Evolutionary conservation across 1,140 invertebrate genomes (phyloP).

Genomic region (Caerostris extrusa): DNA sequence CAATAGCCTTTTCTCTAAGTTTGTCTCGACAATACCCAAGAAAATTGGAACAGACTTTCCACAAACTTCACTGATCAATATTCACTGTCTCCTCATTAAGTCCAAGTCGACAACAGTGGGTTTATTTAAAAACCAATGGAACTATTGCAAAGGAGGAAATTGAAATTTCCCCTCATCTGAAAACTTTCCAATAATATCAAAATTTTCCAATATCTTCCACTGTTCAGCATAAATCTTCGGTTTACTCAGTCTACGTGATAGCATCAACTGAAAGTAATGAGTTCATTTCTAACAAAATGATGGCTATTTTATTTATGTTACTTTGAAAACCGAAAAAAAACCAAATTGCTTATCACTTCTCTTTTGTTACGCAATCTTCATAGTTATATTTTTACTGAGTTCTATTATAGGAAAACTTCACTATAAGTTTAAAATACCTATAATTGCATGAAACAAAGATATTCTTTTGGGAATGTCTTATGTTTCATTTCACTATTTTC

Average conservation of each 20-base stretch:
- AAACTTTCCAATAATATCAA: conserved; percentile 2
- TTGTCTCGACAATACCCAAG: background rate
- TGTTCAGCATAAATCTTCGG: background rate
- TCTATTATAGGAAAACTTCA: too few species aligned
- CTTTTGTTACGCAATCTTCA: too few species aligned
- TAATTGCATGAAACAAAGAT: too few species aligned
- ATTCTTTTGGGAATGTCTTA: too few species aligned
- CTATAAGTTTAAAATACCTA: too few species aligned
- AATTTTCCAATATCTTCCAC: background rate
- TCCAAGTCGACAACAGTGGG: too few species aligned
- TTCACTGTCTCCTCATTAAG: background rate
- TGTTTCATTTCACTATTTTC: too few species aligned
- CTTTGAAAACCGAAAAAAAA: background rate
- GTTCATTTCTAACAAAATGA: background rate
- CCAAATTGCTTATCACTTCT: too few species aligned
- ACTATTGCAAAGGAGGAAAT: background rate
- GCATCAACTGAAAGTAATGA: conserved; percentile 10
- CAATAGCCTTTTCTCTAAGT: background rate
- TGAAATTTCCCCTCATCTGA: background rate
- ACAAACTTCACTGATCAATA: background rate
- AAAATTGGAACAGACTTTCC: background rate
- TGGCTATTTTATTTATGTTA: background rate
- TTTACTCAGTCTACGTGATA: background rate
- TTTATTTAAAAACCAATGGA: background rate
- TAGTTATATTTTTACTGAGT: too few species aligned